Evolutionary conservation across 1,140 invertebrate species (phyloP).

Genomic region (Neomicropteryx cornuta): DNA sequence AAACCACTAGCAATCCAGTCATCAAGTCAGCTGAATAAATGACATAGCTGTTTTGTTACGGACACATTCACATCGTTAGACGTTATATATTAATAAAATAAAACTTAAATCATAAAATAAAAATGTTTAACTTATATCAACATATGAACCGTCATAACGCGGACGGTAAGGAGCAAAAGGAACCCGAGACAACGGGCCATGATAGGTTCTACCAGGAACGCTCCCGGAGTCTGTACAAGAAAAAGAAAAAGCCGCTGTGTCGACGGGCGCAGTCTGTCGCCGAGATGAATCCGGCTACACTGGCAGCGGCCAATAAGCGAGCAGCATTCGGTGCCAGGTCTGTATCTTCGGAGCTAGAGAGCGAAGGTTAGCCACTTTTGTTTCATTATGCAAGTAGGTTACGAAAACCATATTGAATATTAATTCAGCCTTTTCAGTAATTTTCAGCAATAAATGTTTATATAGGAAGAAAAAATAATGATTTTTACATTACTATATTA

Average conservation of each 20-base stretch:
- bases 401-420: no score
- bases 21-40: no score
- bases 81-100: no score
- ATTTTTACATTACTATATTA: no score
- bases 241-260: slow-evolving; percentile 42
- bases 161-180: slow-evolving; percentile 46
- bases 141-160: slow-evolving; percentile 51
- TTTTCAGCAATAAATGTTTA: no score
- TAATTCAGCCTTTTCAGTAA: no score
- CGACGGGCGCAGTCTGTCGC: slow-evolving; percentile 61
- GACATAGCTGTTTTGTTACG: no score
- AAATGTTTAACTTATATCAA: slow-evolving; percentile 70
- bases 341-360: slow-evolving; percentile 39
- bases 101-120: no score
- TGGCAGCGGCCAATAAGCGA: slow-evolving; percentile 49
- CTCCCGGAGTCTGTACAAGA: slow-evolving; percentile 41
- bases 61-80: no score
- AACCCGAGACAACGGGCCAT: slow-evolving; percentile 57
- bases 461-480: no score
- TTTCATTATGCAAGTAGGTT: no score
- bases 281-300: slow-evolving; percentile 53
- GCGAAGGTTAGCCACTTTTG: slow-evolving; percentile 25
- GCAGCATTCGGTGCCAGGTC: slow-evolving; percentile 44
- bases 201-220: slow-evolving; percentile 62
- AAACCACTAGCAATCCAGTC: no score